phyloP scores from a whole-genome alignment of 1,140 invertebrate genomes.

The Trichomalopsis sarcophagae region DNA sequence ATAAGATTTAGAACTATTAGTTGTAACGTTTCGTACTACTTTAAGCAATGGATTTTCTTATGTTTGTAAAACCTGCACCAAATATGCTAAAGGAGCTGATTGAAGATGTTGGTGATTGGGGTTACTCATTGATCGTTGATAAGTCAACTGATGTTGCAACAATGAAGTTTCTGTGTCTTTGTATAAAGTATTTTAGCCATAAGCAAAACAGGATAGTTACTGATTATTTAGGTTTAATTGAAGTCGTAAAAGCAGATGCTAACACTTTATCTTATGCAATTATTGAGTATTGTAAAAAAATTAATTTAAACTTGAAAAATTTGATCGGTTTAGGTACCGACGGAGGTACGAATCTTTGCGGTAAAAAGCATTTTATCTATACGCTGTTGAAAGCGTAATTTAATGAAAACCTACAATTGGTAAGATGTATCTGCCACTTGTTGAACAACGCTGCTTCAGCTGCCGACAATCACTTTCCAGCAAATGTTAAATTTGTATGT shows the following conservation, averaged over 20 bases:
- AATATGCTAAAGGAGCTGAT: constrained; percentile 1
- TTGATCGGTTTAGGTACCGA: constrained; percentile 47
- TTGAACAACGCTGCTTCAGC: constrained; percentile 54
- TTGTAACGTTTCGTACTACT: background rate
- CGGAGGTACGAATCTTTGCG: constrained; percentile 51
- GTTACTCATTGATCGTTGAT: background rate
- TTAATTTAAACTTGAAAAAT: constrained; percentile 42
- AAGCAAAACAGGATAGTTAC: constrained; percentile 5
- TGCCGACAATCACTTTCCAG: constrained; percentile 54
- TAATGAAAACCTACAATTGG: constrained; percentile 45
- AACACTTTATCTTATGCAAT: background rate
- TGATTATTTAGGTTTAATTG: constrained; percentile 12
- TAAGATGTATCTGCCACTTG: constrained; percentile 55
- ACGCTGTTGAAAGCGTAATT: constrained; percentile 51
- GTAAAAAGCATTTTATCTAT: constrained; percentile 53
- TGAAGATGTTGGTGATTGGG: constrained; percentile 2
- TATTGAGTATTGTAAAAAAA: constrained; percentile 34
- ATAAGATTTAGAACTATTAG: constrained; percentile 1
- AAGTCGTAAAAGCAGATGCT: constrained; percentile 18
- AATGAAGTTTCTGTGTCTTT: too few species aligned
- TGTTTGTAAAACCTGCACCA: constrained; percentile 35
- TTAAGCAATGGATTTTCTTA: constrained; percentile 16
- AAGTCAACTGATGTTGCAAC: too few species aligned
- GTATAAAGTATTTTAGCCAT: constrained; percentile 6
- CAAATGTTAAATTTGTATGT: constrained; percentile 54